phyloP scores from a whole-genome alignment of 2,113 vertebrate species.

The Silurus asotus region DNA sequence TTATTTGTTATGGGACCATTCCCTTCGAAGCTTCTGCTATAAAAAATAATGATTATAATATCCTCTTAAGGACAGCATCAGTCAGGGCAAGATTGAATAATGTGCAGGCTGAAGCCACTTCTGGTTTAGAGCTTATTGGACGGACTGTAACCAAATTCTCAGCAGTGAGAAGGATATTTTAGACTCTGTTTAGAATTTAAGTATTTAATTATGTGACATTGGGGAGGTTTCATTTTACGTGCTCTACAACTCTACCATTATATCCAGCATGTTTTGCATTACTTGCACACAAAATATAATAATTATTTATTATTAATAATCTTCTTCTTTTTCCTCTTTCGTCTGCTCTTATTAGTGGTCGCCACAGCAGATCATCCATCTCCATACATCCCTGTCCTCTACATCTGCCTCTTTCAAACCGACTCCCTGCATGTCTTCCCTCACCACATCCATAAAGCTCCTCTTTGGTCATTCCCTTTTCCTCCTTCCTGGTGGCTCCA shows the following conservation, averaged over 20 bases:
- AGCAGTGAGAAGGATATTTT: background rate
- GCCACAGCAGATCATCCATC: too few relatives aligned
- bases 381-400: too few relatives aligned
- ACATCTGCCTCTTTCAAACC: too few relatives aligned
- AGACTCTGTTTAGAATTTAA: background rate
- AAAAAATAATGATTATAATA: slow-evolving; percentile 25
- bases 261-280: background rate
- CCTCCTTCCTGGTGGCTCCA: too few relatives aligned
- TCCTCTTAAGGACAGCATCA: background rate
- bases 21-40: slow-evolving; percentile 22
- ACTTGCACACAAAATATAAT: background rate
- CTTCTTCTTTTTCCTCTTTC: too few relatives aligned
- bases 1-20: slow-evolving; percentile 41
- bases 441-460: too few relatives aligned
- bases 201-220: too few relatives aligned
- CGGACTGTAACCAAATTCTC: background rate
- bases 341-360: too few relatives aligned
- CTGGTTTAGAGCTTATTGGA: background rate
- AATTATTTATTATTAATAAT: too few relatives aligned
- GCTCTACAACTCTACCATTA: background rate
- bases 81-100: background rate
- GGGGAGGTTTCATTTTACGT: background rate
- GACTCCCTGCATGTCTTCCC: too few relatives aligned
- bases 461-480: too few relatives aligned
- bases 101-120: background rate